phyloP scores from a whole-genome alignment of 2,113 vertebrate species.

The Euleptes europaea region DNA sequence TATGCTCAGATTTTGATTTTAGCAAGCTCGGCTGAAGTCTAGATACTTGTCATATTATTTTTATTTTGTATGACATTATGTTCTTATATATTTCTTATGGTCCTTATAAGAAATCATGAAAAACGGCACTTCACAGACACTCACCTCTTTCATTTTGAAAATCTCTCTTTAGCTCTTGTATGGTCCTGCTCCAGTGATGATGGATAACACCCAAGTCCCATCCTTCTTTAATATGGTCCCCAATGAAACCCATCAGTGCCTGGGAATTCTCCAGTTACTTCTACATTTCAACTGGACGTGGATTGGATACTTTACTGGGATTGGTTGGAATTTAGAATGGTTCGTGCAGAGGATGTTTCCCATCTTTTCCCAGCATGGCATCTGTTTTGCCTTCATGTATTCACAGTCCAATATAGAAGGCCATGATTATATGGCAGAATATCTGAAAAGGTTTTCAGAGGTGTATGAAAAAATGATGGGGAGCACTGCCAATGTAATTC shows the following conservation, averaged over 20 bases:
- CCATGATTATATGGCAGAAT: neutral
- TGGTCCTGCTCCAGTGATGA: neutral
- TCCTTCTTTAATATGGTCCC: neutral
- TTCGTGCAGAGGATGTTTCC: neutral
- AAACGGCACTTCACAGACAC: no score
- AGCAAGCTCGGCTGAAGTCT: no score
- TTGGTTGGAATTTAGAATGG: neutral
- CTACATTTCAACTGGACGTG: neutral
- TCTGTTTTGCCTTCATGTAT: neutral
- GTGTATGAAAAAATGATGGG: neutral
- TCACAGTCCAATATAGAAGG: neutral
- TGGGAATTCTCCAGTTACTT: neutral
- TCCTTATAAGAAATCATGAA: no score
- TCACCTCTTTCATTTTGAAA: neutral
- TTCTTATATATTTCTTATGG: no score
- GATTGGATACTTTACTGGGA: neutral
- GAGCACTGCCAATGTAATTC: neutral
- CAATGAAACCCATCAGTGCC: neutral
- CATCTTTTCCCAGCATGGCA: neutral
- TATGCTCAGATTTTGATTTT: no score
- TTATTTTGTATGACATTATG: no score
- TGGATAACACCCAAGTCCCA: neutral
- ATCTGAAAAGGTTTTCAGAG: neutral
- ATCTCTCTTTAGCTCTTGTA: neutral
- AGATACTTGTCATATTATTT: no score